phyloP scores from a whole-genome alignment of 2,113 vertebrate species.

The Dromaius novaehollandiae region DNA sequence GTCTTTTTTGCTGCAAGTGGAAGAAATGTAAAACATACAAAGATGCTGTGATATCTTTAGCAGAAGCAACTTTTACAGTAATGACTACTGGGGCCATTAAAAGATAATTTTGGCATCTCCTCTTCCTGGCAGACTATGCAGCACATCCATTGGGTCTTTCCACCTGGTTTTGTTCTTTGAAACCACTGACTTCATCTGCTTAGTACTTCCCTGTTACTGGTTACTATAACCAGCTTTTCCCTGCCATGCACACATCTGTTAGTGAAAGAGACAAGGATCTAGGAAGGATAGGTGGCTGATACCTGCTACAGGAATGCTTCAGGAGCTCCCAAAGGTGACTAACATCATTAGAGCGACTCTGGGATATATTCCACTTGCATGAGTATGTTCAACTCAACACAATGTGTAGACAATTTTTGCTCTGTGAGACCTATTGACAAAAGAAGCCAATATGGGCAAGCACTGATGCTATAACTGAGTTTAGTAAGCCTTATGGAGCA shows the following conservation, averaged over 20 bases:
- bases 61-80: not conserved
- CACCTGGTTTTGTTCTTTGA: not conserved
- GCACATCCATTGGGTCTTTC: not conserved
- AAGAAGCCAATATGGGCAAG: not conserved
- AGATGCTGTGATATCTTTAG: not conserved
- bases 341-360: not conserved
- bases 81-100: not conserved
- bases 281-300: accelerated
- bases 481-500: not conserved
- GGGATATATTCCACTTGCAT: not conserved
- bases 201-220: not conserved
- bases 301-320: not conserved
- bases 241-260: not conserved
- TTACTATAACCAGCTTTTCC: not conserved
- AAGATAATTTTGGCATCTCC: not conserved
- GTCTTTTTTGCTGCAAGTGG: not conserved
- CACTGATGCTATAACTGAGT: not conserved
- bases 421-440: not conserved
- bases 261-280: not conserved
- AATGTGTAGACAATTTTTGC: not conserved
- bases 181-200: not conserved
- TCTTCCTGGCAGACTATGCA: not conserved
- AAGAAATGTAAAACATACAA: not conserved
- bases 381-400: not conserved
- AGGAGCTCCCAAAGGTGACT: not conserved